Conservation (phyloP, 2,888 invertebrate species). For the Xestia rhomboidea region DNA sequence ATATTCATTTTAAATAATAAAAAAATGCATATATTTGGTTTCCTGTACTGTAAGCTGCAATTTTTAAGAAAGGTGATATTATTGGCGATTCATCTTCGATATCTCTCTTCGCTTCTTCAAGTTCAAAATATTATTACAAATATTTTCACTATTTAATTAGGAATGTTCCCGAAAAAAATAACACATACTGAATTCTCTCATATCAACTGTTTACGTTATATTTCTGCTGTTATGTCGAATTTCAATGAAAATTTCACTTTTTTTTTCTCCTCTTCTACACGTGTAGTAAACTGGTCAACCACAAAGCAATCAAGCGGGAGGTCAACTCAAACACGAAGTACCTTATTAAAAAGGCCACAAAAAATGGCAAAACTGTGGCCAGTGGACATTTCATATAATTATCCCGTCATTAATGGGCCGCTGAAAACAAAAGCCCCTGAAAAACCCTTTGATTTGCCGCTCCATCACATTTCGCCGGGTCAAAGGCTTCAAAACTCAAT, state of each 20-base stretch:
- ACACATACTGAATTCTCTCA: background rate
- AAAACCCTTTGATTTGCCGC: constrained; percentile 89
- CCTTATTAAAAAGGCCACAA: constrained; percentile 53
- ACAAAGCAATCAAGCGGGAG: constrained; percentile 40
- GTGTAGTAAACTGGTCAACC: constrained; percentile 4
- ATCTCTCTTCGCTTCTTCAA: background rate
- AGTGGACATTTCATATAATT: constrained; percentile 81
- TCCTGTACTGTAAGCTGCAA: background rate
- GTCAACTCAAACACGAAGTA: constrained; percentile 52
- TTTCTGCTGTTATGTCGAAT: background rate
- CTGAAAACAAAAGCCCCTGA: constrained; percentile 82
- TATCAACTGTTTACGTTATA: background rate
- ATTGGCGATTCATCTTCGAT: too few species aligned
- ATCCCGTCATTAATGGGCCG: constrained; percentile 80
- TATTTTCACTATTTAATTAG: background rate
- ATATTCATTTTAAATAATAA: background rate
- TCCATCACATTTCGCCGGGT: constrained; percentile 86
- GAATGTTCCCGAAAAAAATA: background rate
- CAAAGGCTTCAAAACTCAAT: constrained; percentile 84
- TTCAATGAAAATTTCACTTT: background rate
- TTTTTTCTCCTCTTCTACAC: constrained; percentile 12
- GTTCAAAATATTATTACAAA: background rate
- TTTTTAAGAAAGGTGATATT: background rate
- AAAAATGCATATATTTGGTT: background rate
- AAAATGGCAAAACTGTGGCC: constrained; percentile 64